phyloP scores from a whole-genome alignment of 2,888 invertebrate species.

The Ctenicera cuprea region DNA sequence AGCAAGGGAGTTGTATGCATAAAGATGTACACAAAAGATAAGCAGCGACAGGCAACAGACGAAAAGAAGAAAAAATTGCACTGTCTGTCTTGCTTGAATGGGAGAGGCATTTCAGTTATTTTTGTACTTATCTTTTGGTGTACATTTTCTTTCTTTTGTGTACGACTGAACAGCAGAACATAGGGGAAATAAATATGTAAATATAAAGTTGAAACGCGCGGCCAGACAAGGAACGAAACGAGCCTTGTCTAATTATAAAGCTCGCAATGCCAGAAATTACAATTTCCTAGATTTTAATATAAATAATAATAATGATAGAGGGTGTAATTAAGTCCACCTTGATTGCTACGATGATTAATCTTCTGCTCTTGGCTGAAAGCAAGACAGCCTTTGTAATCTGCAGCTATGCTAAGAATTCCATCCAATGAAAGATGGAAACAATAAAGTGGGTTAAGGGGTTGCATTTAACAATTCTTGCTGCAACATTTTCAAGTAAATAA shows the following conservation, averaged over 20 bases:
- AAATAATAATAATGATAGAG: conserved; percentile 4
- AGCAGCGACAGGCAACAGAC: conserved; percentile 29
- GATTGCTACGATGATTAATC: not conserved
- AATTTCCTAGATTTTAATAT: not conserved
- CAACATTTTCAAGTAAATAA: not conserved
- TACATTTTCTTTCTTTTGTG: conserved; percentile 23
- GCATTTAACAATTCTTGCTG: not conserved
- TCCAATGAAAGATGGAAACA: conserved; percentile 11
- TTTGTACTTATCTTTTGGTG: conserved; percentile 31
- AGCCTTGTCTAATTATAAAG: not conserved
- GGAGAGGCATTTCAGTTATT: conserved; percentile 27
- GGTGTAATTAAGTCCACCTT: conserved; percentile 15
- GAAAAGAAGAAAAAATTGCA: conserved; percentile 32
- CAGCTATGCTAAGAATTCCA: conserved; percentile 2
- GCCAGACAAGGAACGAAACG: not conserved
- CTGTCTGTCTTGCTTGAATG: conserved; percentile 31
- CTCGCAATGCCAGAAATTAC: not conserved
- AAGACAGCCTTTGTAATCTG: conserved; percentile 10
- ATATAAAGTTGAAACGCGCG: not conserved
- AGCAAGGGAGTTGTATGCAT: conserved; percentile 37
- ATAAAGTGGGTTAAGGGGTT: conserved; percentile 6
- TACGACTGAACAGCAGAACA: conserved; percentile 6
- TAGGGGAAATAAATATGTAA: conserved; percentile 14
- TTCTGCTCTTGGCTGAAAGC: not conserved
- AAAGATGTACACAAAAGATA: conserved; percentile 39